Conservation (phyloP, 2,113 vertebrate species). For the Craseonycteris thonglongyai region DNA sequence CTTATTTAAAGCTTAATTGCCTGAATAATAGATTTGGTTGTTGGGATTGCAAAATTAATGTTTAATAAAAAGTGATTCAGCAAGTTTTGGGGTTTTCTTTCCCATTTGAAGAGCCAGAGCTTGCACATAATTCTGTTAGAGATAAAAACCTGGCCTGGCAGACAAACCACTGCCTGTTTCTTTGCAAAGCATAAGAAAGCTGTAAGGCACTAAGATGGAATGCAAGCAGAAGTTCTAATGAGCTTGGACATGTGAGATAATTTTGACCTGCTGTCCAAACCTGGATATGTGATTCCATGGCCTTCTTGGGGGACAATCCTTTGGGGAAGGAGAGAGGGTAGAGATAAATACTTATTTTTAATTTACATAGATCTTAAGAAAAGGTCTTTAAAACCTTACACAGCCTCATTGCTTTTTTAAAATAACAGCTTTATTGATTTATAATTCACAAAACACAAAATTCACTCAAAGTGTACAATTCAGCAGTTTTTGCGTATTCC, state of each 20-base stretch:
- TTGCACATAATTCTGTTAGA: background rate
- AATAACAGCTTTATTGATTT: background rate
- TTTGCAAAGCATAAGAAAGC: background rate
- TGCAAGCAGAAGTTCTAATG: background rate
- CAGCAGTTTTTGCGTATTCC: background rate
- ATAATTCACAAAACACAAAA: background rate
- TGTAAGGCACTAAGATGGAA: background rate
- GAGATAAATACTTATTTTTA: background rate
- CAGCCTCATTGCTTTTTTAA: background rate
- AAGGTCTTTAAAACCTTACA: background rate
- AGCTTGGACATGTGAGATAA: background rate
- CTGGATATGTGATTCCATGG: background rate
- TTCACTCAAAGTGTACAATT: background rate
- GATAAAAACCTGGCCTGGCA: background rate
- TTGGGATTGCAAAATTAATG: slow-evolving; percentile 13
- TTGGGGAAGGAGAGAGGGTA: background rate
- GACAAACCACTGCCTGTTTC: background rate
- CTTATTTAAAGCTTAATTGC: slow-evolving; percentile 39
- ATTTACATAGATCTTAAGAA: slow-evolving; percentile 25
- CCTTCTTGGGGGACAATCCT: background rate
- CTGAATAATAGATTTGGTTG: slow-evolving; percentile 45
- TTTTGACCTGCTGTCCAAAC: background rate
- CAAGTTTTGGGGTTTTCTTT: slow-evolving; percentile 10
- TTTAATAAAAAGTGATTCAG: slow-evolving; percentile 50
- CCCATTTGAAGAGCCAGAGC: background rate